Base-by-base conservation (phyloP, 2,888 invertebrate species). In the Xestobium rufovillosum region DNA sequence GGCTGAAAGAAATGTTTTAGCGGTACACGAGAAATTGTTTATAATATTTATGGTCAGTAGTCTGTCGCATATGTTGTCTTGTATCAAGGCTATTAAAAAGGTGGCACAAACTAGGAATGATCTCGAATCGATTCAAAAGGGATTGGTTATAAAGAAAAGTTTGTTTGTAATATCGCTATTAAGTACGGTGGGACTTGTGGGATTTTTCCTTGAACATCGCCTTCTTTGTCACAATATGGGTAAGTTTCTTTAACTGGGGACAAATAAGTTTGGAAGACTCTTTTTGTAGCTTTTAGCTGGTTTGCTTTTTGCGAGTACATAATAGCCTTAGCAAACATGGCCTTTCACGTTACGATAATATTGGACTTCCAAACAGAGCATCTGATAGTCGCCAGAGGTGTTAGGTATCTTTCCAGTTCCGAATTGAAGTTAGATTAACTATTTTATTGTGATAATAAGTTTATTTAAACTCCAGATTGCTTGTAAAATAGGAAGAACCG, bases 241-340 rank as follows among this genome's bases (percentile, higher is more conserved):
- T 91, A 71, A 75, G 76, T 63, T 35, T 8, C n/a, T 12, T 8
- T 10, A n/a, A 8, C n/a, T n/a, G n/a, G n/a, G n/a, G n/a, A n/a
- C n/a, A n/a, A n/a, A n/a, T n/a, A n/a, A n/a, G 4, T 34, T 10
- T 12, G 10, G 11, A 14, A 10, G 15, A 11, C 12, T 26, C 10
- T 36, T 38, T 30, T 75, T 75, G 48, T 73, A 92, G 94, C 92
- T 30, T 94, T 94, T 69, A 92, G 90, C 61, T 86, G 86, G 83
- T 94, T 94, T 70, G 89, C 94, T 2, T 73, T 88, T 39, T 91
- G 88, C 65, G 94, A 94, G 67, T 94, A 94, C 65, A 74, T 90
- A 57, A 83, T 94, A 57, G 91, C 92, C 37, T 79, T 83, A 36
- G 82, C 87, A 48, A 94, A 92, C 66, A 92, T 94, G 88, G 83